Percentiles rank a stretch among this genome's conserved stretches.
phyloP scores from a whole-genome alignment of 2,797 vertebrate genomes.

The Sebastes minor region DNA sequence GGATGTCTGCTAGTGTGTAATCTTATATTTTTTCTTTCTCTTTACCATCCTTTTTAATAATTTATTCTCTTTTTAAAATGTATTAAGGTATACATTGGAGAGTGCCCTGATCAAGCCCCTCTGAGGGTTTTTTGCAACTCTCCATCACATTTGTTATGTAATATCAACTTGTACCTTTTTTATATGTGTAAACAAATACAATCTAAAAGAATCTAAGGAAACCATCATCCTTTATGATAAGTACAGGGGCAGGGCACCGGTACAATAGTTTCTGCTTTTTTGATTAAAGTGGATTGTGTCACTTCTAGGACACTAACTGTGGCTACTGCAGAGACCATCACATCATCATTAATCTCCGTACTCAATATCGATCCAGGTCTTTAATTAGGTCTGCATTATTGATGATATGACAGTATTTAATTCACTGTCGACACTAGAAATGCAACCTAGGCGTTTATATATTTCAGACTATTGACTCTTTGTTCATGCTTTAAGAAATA shows the following conservation, averaged over 20 bases:
- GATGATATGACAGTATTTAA: neutral
- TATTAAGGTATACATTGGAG: too few species aligned
- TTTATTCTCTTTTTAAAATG: too few species aligned
- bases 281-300: constrained; percentile 73
- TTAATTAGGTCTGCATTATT: neutral
- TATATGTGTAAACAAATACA: too few species aligned
- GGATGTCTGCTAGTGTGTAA: too few species aligned
- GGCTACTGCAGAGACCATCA: neutral
- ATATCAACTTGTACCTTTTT: too few species aligned
- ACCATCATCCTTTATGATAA: neutral
- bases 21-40: too few species aligned
- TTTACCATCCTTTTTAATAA: too few species aligned
- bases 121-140: too few species aligned
- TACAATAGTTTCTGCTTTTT: neutral
- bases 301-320: neutral
- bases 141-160: too few species aligned
- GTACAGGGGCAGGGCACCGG: too few species aligned
- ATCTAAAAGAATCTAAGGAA: too few species aligned
- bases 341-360: neutral
- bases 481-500: neutral
- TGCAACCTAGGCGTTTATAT: neutral
- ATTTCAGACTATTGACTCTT: neutral
- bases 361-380: neutral
- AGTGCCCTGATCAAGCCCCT: too few species aligned
- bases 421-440: neutral